Evolutionary conservation across 1,140 invertebrate species (phyloP), one percentile per base, ranked within the genome.

Genomic region (Solenopsis invicta): DNA sequence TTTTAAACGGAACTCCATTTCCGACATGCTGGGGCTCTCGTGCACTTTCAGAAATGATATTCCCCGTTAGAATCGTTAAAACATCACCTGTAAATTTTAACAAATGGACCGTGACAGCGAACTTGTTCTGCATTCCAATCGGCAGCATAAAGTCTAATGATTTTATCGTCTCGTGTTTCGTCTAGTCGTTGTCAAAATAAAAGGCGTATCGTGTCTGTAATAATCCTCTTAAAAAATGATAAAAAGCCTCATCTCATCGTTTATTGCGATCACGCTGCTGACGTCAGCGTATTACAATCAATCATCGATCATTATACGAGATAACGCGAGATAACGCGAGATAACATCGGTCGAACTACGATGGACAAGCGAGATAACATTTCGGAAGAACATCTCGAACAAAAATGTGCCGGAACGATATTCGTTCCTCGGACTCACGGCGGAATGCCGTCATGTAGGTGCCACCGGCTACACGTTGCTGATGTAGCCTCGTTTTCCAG

Each of bases 401-500:
- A 62, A 64, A 48, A 66, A 78, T 50, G 16, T 66, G 13, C 8
- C 18, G 61, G 18, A 13, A 50, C 62, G 29, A 66, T n/a, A 2
- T 50, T n/a, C 29, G 21, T 78, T 24, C 48, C 12, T 34, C 41
- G 10, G 18, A 9, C 41, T 10, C 24, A 48, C n/a, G n/a, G 66
- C 21, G 21, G 41, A 50, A 69, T 50, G 66, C 18, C 18, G 41
- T 45, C 61, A 66, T 21, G 24, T 66, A 66, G 37, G 41, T 64
- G 41, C 61, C 61, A 78, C 45, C 24, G 24, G 61, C 59, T 78
- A 66, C 76, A 78, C 76, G 5, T 88, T 89, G 86, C 86, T 71
- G 72, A 71, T 84, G 87, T 92, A 91, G 88, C 91, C 92, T 92
- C 91, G 52, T 93, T 93, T 87, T 85, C 89, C 69, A 86, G 84